A percentile compares a stretch with the other conserved stretches of the same genome.
Conservation (phyloP, 2,797 vertebrate genomes). For the Chloroceryle inda region DNA sequence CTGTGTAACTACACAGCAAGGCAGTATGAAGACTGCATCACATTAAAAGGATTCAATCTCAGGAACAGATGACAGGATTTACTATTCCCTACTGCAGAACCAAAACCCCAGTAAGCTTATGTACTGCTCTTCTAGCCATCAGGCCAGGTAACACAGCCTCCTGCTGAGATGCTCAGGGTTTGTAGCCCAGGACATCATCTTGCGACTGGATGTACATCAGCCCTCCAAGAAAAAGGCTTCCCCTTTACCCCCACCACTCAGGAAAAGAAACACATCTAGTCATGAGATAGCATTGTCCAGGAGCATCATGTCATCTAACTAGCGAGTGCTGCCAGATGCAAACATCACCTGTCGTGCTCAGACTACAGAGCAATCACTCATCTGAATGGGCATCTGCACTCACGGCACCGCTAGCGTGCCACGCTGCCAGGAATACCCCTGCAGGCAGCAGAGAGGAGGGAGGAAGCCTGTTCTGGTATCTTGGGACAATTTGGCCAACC, state of each 20-base stretch:
- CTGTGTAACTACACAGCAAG: neutral
- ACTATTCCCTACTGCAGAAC: neutral
- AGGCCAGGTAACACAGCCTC: neutral
- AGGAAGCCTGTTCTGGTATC: no score
- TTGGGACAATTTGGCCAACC: no score
- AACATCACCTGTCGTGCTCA: neutral
- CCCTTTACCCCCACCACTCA: neutral
- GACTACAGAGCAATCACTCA: neutral
- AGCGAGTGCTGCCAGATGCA: neutral
- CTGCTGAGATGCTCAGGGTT: fast-evolving
- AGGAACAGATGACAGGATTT: neutral
- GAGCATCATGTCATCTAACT: neutral
- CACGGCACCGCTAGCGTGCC: neutral
- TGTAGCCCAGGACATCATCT: neutral
- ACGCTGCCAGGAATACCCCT: neutral
- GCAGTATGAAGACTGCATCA: neutral
- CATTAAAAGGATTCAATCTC: neutral
- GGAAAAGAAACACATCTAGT: fast-evolving
- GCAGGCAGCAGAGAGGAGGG: neutral
- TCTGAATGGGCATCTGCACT: neutral
- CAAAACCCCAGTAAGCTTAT: neutral
- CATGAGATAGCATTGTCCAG: neutral
- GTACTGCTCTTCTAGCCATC: neutral
- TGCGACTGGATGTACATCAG: neutral
- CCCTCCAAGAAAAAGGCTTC: neutral